Evolutionary conservation across 2,888 invertebrate species (phyloP), one percentile per base, ranked within the genome.

Genomic region (Hypena proboscidalis): DNA sequence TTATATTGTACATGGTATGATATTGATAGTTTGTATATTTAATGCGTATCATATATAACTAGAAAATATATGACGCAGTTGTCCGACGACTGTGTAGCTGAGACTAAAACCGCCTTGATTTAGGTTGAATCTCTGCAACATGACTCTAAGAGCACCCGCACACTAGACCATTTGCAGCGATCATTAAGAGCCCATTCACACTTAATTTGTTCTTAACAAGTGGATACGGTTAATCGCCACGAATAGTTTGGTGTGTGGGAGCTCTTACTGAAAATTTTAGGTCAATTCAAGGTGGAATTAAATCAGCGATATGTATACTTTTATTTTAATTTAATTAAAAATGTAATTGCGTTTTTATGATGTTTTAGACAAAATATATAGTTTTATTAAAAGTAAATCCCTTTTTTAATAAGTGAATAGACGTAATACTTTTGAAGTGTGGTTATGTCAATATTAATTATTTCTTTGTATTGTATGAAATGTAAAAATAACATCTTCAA

Each of bases 391-490:
- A 21, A 20, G 11, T 26, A 26, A 52, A 41, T 8, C 26, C 31
- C 21, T 42, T 39, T 20, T 19, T 39, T 10, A 26, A 22, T 23
- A 42, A 43, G 10, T 46, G 33, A 50, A 45, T 45, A 46, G 48
- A 40, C 37, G 13, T 33, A 33, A 37, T 36, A 26, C 25, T 26
- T 63, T 15, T 34, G 35, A 45, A 44, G 48, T 48, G 50, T 61
- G 60, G 33, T 37, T 27, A 25, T 38, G 41, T 58, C 43, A 44
- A 50, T 47, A 38, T 44, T 49, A 37, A 31, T 57, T 51, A 56
- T 53, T 63, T 67, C 73, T 69, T 66, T 72, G 68, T 62, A 70
- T 69, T 74, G 71, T 77, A 74, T 69, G 68, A 67, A 70, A 51
- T 77, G 70, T 77, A 74, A 77, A 72, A 67, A 70, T 70, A 70